These are phyloP conservation scores for Atlantisia rogersi DNA, from an alignment of 2,113 vertebrate species.

Conservation along the genomic window DNA sequence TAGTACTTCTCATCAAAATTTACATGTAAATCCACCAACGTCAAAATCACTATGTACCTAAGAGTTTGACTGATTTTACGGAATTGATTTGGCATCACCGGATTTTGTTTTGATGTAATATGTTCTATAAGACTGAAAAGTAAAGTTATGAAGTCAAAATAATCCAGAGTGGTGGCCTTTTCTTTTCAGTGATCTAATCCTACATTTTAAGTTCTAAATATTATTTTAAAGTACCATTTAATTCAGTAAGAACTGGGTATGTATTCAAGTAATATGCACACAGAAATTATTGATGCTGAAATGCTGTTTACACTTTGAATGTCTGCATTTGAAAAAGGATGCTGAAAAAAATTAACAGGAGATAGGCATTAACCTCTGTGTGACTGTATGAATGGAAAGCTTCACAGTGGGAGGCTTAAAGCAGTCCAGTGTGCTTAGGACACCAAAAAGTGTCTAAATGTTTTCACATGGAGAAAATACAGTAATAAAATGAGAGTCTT, in stretches of 20 bases:
- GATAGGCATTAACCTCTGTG: not conserved
- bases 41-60: not conserved
- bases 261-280: not conserved
- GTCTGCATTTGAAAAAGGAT: not conserved
- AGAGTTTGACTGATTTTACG: not conserved
- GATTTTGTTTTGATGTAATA: not conserved
- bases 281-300: not conserved
- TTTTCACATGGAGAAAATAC: not conserved
- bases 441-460: not conserved
- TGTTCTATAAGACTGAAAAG: not conserved
- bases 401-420: not conserved
- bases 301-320: not conserved
- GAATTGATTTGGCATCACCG: fast-evolving
- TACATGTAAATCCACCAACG: not conserved
- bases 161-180: not conserved
- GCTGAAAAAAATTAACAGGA: not conserved
- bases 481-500: not conserved
- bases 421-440: not conserved
- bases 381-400: not conserved
- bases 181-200: not conserved
- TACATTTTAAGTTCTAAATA: fast-evolving
- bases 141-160: not conserved
- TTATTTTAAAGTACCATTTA: not conserved
- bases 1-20: not conserved
- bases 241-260: not conserved